A percentile compares a stretch with the other conserved stretches of the same genome.
phyloP scores from a whole-genome alignment of 35 echinoderm and acorn worm genomes.

The Heliocidaris tuberculata region DNA sequence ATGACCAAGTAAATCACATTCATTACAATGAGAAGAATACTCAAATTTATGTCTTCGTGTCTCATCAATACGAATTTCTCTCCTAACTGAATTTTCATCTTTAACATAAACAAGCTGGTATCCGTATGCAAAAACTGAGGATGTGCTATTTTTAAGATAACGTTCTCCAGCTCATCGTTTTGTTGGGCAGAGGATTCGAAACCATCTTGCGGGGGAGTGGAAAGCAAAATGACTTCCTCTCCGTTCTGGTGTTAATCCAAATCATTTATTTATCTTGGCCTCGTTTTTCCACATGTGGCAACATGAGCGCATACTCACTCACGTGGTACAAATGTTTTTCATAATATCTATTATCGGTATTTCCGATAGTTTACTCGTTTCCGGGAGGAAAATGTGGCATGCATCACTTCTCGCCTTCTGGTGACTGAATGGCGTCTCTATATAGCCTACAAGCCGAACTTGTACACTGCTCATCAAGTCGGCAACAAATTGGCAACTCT shows the following conservation, averaged over 20 bases:
- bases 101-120: not conserved
- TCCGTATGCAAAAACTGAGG: not conserved
- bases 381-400: not conserved
- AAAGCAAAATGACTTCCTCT: slow-evolving; percentile 16
- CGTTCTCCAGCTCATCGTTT: too few species aligned
- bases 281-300: not conserved
- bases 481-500: not conserved
- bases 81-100: not conserved
- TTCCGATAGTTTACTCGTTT: not conserved
- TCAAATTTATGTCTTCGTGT: not conserved
- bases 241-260: not conserved
- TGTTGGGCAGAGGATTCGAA: not conserved
- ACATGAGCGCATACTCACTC: not conserved
- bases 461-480: not conserved
- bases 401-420: not conserved
- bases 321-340: slow-evolving; percentile 11
- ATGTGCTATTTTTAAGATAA: not conserved
- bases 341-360: not conserved
- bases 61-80: not conserved
- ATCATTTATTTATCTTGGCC: not conserved
- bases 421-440: not conserved
- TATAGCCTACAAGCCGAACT: not conserved
- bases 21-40: not conserved
- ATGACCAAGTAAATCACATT: not conserved
- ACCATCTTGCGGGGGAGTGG: not conserved